Evolutionary conservation across 2,888 invertebrate genomes (phyloP), one percentile per base, ranked within the genome.

Genomic region (Pyrocoelia pectoralis): DNA sequence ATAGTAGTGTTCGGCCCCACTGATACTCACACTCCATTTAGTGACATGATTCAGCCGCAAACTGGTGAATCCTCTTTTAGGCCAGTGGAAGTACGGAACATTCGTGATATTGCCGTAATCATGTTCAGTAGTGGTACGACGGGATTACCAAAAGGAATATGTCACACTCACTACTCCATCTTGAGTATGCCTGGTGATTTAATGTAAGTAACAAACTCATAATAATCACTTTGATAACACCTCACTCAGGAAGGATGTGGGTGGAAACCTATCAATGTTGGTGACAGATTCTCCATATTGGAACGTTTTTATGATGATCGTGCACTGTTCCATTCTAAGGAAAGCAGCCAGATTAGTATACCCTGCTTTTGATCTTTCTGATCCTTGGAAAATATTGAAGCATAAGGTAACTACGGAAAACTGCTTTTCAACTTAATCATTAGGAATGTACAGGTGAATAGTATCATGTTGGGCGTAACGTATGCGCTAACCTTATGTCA

Each of bases 31-130:
- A 38, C 59, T 1, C 46, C 50, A 12, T 59, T 67, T 38, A 69
- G 69, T 49, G 63, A 68, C 0, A 72, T 73, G 15, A 74, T 75
- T 51, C 49, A 76, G 28, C 58, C 70, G n/a, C n/a, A n/a, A n/a
- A n/a, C n/a, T n/a, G n/a, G n/a, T n/a, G n/a, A n/a, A n/a, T n/a
- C n/a, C n/a, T n/a, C n/a, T n/a, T n/a, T n/a, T n/a, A n/a, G n/a
- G n/a, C n/a, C n/a, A n/a, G n/a, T n/a, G n/a, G n/a, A n/a, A n/a
- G n/a, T n/a, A n/a, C n/a, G n/a, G n/a, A n/a, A n/a, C n/a, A n/a
- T n/a, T n/a, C n/a, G n/a, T n/a, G n/a, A n/a, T n/a, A n/a, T n/a
- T n/a, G n/a, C n/a, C n/a, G n/a, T n/a, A n/a, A n/a, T n/a, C n/a
- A n/a, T n/a, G n/a, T n/a, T n/a, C n/a, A n/a, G n/a, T n/a, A n/a